Percentiles rank a stretch among this genome's conserved stretches.
Evolutionary conservation across 2,888 invertebrate species (phyloP).

Genomic region (Hybos culiciformis): DNA sequence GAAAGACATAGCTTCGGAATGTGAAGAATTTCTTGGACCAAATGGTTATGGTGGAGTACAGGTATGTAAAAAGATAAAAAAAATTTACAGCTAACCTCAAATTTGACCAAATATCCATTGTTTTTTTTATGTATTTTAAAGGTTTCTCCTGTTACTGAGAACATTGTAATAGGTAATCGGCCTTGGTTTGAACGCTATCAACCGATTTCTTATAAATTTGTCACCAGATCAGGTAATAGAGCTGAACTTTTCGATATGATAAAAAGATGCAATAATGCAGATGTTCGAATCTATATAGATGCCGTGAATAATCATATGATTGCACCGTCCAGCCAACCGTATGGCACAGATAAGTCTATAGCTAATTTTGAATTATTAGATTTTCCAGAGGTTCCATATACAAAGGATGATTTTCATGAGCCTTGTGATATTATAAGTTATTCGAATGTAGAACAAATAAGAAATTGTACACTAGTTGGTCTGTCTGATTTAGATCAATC

Average conservation of each 20-base stretch:
- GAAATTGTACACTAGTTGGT: conserved; percentile 57
- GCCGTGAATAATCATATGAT: conserved; percentile 81
- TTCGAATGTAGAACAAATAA: conserved; percentile 46
- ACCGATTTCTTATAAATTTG: conserved; percentile 64
- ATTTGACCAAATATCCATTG: no score
- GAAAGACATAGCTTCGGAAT: conserved; percentile 64
- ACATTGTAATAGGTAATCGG: conserved; percentile 44
- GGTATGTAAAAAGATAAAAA: conserved; percentile 31
- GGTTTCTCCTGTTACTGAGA: conserved; percentile 64
- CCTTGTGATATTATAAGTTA: conserved; percentile 52
- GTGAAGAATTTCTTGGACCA: conserved; percentile 60
- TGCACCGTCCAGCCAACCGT: conserved; percentile 25
- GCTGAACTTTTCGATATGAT: conserved; percentile 62
- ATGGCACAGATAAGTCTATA: conserved; percentile 50
- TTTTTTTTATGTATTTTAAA: conserved; percentile 15
- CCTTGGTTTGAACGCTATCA: conserved; percentile 90
- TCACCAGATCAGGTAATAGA: conserved; percentile 65
- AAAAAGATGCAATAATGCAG: conserved; percentile 60
- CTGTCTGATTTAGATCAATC: conserved; percentile 65
- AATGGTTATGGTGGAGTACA: conserved; percentile 61
- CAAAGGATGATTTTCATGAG: conserved; percentile 52
- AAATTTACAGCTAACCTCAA: neutral
- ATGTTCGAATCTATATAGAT: conserved; percentile 74
- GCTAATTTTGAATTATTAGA: conserved; percentile 40
- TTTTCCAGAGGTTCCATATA: conserved; percentile 53